Percentiles rank a stretch among this genome's conserved stretches.
Conservation (phyloP, 2,113 vertebrate species). For the Channa argus region DNA sequence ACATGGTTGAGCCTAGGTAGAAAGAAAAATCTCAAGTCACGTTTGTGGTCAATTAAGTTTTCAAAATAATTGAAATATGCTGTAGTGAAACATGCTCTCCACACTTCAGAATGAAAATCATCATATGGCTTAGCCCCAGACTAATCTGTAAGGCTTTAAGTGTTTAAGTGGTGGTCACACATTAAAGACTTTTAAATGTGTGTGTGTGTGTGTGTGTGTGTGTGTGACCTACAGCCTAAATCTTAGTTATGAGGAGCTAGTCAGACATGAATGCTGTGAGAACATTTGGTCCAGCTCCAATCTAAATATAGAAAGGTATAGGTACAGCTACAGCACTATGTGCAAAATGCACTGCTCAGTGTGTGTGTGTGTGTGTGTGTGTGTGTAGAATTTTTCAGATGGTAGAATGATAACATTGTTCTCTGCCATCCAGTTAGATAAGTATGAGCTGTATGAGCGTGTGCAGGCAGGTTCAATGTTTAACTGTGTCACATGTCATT, state of each 20-base stretch:
- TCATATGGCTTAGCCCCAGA: slow-evolving; percentile 58
- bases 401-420: slow-evolving; percentile 61
- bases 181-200: slow-evolving; percentile 72
- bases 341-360: slow-evolving; percentile 28
- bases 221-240: slow-evolving; percentile 40
- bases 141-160: slow-evolving; percentile 76
- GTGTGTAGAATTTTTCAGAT: slow-evolving; percentile 33
- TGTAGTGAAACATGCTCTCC: slow-evolving; percentile 62
- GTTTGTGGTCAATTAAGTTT: slow-evolving; percentile 75
- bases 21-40: slow-evolving; percentile 69
- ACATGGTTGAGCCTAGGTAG: slow-evolving; percentile 55
- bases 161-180: slow-evolving; percentile 62
- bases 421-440: slow-evolving; percentile 28
- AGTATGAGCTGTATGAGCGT: slow-evolving; percentile 24
- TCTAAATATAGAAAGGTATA: slow-evolving; percentile 67
- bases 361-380: slow-evolving; percentile 15
- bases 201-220: not conserved
- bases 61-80: slow-evolving; percentile 74
- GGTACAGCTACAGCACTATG: slow-evolving; percentile 35
- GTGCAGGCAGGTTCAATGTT: slow-evolving; percentile 38
- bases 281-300: slow-evolving; percentile 60
- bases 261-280: slow-evolving; percentile 54
- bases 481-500: slow-evolving; percentile 38
- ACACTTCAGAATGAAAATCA: slow-evolving; percentile 74
- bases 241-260: slow-evolving; percentile 33